Evolutionary conservation across 2,113 vertebrate genomes (phyloP).

Genomic region (Falcunculus frontatus): DNA sequence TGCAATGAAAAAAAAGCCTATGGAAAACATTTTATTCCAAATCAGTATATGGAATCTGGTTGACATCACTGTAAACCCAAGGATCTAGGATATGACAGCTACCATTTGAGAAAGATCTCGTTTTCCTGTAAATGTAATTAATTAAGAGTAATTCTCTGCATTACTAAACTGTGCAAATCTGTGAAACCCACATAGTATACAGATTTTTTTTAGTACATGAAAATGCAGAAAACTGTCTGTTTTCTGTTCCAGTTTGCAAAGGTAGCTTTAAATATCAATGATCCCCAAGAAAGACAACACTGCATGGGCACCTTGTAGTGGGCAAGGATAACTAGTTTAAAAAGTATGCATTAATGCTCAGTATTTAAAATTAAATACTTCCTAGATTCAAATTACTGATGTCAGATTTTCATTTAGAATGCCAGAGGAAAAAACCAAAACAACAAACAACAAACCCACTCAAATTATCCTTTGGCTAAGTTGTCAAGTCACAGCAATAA

Average conservation of each 20-base stretch:
- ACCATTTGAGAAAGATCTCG: neutral
- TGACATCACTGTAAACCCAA: neutral
- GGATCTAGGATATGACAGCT: neutral
- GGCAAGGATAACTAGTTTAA: neutral
- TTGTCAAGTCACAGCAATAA: slow-evolving; percentile 12
- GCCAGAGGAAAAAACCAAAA: neutral
- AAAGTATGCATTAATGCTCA: neutral
- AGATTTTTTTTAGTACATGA: neutral
- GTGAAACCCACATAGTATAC: neutral
- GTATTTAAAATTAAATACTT: slow-evolving; percentile 7
- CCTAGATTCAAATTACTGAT: neutral
- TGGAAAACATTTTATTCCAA: neutral
- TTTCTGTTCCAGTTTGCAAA: neutral
- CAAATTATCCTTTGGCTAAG: neutral
- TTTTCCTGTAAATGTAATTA: neutral
- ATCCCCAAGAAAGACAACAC: neutral
- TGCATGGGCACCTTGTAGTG: neutral
- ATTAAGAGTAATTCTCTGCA: neutral
- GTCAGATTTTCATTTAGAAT: neutral
- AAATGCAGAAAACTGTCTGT: neutral
- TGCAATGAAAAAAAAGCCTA: neutral
- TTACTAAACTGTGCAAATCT: neutral
- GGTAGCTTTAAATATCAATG: neutral
- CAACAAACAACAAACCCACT: neutral
- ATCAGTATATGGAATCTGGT: fast-evolving